Evolutionary conservation across 2,113 vertebrate genomes (phyloP).

Genomic region (Dipodomys stephensi): DNA sequence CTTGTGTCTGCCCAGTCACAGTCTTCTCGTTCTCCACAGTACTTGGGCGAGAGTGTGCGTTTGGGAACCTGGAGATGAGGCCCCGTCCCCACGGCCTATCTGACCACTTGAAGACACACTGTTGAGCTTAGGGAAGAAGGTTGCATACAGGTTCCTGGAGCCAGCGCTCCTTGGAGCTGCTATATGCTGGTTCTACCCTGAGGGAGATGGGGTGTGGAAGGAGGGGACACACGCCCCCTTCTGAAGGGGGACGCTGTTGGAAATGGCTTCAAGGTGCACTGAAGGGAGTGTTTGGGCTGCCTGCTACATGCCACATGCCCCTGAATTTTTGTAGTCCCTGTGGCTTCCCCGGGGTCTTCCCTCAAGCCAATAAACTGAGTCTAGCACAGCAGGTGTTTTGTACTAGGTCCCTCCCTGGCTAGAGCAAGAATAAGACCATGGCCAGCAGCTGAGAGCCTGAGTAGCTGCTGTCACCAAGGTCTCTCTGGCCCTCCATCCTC

Average conservation of each 20-base stretch:
- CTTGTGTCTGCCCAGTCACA: not conserved
- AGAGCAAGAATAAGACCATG: not conserved
- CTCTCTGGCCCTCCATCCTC: not conserved
- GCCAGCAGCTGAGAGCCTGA: not conserved
- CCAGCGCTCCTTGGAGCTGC: not conserved
- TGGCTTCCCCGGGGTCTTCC: not conserved
- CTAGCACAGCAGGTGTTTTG: not conserved
- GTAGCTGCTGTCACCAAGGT: not conserved
- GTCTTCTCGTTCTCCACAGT: not conserved
- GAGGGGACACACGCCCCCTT: too few species aligned
- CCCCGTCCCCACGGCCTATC: not conserved
- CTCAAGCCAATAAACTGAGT: not conserved
- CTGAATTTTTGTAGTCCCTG: not conserved
- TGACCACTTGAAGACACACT: not conserved
- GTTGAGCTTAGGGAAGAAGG: not conserved
- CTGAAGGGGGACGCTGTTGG: fast-evolving
- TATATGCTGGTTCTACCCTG: not conserved
- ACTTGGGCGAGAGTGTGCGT: fast-evolving
- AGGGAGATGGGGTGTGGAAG: not conserved
- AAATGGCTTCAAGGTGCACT: not conserved
- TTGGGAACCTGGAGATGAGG: not conserved
- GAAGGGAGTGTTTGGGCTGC: too few species aligned
- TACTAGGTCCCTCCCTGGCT: not conserved
- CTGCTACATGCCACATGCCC: not conserved
- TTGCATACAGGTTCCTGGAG: not conserved